Evolutionary conservation across 2,113 vertebrate genomes (phyloP), one percentile per base, ranked within the genome.

Genomic region (Eublepharis macularius): DNA sequence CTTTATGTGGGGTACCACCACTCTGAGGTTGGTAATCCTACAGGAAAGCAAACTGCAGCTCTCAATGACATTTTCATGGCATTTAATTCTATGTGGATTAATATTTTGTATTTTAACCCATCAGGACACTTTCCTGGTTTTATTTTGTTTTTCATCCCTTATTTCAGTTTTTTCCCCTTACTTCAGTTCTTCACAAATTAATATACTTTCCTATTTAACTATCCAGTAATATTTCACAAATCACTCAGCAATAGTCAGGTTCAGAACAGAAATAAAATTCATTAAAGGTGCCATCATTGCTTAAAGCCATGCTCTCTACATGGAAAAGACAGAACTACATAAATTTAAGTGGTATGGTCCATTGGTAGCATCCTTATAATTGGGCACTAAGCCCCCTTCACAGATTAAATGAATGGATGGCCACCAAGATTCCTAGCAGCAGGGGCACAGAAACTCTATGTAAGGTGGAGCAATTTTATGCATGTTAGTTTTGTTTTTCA

Each of bases 141-240:
- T 76, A 85, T 13, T 89, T 84, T 54, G 14, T 17, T 39, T 54
- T 70, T 60, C 79, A 73, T 83, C 85, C 83, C 39, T 79, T 90
- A 86, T 89, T 89, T 66, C 69, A 60, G 75, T 81, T 36, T 57
- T 19, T 7, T n/a, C n/a, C 85, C 83, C 39, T 79, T 90, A 86
- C 88, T 89, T 66, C 69, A 60, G 75, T 81, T 36, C 63, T 19
- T 7, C 68, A 49, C 41, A 60, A 60, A 21, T 60, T 60, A 24
- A 24, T 21, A 57, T 10, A 17, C 76, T 89, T 91, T 60, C 74
- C 41, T 90, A n/a, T 24, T 60, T 7, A 47, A 9, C 17, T 63
- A 49, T 51, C 14, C n/a, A 13, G 0, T 1, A 68, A 49, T 69
- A 77, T 81, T 87, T 83, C 0, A 3, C 11, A 54, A 29, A 76